phyloP scores from a whole-genome alignment of 2,888 invertebrate genomes.

The Lithophane ornitopus region DNA sequence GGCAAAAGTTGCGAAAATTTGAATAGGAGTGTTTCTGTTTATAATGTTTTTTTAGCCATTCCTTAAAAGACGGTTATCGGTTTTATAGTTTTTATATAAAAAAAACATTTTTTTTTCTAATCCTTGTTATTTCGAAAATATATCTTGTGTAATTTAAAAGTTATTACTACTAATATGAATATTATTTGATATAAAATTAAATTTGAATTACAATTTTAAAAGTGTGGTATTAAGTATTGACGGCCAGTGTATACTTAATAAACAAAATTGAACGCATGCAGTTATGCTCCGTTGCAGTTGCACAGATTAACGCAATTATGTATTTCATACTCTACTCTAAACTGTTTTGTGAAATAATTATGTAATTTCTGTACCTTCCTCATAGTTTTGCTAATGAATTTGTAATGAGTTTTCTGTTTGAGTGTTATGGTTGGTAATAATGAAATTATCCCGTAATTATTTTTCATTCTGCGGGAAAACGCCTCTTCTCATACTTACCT shows the following conservation, averaged over 20 bases:
- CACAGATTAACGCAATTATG: slow-evolving; percentile 25
- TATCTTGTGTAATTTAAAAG: no score
- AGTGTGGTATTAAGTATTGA: no score
- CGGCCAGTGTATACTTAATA: not conserved
- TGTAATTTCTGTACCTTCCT: not conserved
- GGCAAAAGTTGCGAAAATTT: no score
- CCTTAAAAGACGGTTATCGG: no score
- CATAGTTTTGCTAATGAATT: slow-evolving; percentile 20
- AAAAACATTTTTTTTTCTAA: no score
- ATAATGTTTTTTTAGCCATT: no score
- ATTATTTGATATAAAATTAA: no score
- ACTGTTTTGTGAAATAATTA: slow-evolving; percentile 14
- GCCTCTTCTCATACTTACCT: not conserved
- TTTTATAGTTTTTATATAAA: no score
- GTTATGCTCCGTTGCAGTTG: slow-evolving; percentile 24
- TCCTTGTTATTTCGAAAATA: no score
- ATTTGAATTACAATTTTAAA: no score
- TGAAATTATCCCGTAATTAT: not conserved
- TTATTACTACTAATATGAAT: no score
- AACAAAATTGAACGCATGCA: slow-evolving; percentile 34
- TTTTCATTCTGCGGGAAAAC: not conserved
- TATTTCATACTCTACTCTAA: not conserved
- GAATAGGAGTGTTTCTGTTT: no score
- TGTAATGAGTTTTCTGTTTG: slow-evolving; percentile 6
- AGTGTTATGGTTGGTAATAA: not conserved